Evolutionary conservation across 2,888 invertebrate species (phyloP).

Genomic region (Iphiclides podalirius): DNA sequence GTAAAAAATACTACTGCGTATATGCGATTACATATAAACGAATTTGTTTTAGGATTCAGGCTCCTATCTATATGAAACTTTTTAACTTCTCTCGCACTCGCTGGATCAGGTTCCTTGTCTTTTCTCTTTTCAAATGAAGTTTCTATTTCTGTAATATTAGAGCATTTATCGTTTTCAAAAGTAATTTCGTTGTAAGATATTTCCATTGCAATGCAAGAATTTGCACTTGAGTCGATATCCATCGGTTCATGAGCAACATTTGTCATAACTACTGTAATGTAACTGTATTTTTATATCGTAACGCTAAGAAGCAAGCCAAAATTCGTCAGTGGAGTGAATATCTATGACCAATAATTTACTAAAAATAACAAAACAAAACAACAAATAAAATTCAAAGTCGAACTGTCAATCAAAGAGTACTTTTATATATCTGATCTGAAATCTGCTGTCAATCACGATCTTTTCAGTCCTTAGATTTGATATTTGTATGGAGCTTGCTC

Average conservation of each 20-base stretch:
- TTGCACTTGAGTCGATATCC: constrained; percentile 63
- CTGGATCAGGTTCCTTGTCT: not conserved
- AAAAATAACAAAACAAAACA: too few species aligned
- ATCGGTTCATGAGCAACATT: constrained; percentile 60
- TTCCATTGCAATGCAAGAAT: constrained; percentile 55
- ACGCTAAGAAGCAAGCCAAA: too few species aligned
- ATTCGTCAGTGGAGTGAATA: too few species aligned
- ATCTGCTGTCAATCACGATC: too few species aligned
- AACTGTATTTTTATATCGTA: too few species aligned
- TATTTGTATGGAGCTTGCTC: too few species aligned
- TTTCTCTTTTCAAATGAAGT: not conserved
- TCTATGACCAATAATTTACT: too few species aligned
- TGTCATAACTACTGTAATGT: too few species aligned
- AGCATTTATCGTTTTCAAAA: not conserved
- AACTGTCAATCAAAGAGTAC: too few species aligned
- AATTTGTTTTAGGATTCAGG: not conserved
- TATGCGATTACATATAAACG: not conserved
- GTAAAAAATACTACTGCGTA: constrained; percentile 3
- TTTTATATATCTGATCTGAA: too few species aligned
- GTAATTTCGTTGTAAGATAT: constrained; percentile 43
- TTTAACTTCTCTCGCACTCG: constrained; percentile 1
- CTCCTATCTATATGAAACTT: constrained; percentile 8
- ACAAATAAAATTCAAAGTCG: too few species aligned
- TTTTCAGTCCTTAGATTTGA: too few species aligned
- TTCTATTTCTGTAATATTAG: not conserved